phyloP scores from a whole-genome alignment of 2,888 invertebrate species.

The Folsomia candida region DNA sequence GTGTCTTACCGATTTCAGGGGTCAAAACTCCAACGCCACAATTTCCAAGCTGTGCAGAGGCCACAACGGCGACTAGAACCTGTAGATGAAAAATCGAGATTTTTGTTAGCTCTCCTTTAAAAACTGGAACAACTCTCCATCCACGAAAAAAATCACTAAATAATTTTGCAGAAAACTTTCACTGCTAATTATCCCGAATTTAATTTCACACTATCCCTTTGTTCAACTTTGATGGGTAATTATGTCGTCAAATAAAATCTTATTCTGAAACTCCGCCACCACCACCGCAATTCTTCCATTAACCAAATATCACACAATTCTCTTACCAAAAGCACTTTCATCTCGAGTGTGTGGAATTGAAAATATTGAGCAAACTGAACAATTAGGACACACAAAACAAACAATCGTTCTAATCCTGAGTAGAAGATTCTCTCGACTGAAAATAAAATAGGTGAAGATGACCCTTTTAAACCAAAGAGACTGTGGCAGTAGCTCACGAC shows the following conservation, averaged over 20 bases:
- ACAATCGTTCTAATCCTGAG: not conserved
- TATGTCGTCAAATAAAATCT: not conserved
- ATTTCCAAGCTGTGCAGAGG: constrained; percentile 15
- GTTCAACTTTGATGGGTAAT: no score
- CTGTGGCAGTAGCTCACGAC: constrained; percentile 4
- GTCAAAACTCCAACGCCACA: constrained; percentile 30
- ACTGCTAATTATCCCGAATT: no score
- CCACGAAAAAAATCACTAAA: no score
- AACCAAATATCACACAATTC: no score
- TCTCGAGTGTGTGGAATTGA: not conserved
- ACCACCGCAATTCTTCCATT: not conserved
- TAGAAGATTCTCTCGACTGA: not conserved
- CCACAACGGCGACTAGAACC: constrained; percentile 5
- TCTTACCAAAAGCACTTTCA: constrained; percentile 12
- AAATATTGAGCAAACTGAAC: not conserved
- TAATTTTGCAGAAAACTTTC: no score
- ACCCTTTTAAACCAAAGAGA: constrained; percentile 13
- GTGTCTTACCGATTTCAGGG: constrained; percentile 30
- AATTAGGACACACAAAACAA: not conserved
- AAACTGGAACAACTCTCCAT: no score
- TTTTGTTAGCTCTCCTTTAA: no score
- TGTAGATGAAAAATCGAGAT: no score
- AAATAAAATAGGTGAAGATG: constrained; percentile 10
- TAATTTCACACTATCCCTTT: no score
- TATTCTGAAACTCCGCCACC: not conserved